These are phyloP conservation scores for Microctonus brassicae DNA, from an alignment of 2,888 invertebrate species.

Conservation along the genomic window DNA sequence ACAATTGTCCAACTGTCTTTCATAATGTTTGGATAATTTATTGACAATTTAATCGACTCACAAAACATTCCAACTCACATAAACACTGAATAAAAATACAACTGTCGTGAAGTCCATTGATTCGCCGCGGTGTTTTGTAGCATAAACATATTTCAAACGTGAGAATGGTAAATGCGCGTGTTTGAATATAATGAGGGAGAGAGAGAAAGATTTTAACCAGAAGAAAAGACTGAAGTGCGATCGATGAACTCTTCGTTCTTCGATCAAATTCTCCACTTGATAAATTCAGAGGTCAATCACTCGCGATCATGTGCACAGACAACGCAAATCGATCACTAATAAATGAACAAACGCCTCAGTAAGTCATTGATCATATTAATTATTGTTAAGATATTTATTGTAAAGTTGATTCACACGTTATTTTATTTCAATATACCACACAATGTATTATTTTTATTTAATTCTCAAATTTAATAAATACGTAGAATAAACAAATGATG, in stretches of 20 bases:
- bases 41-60: not conserved
- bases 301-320: slow-evolving; percentile 21
- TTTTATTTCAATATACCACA: too few relatives aligned
- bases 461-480: not conserved
- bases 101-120: not conserved
- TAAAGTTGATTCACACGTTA: not conserved
- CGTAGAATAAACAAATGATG: not conserved
- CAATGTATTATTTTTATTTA: too few relatives aligned
- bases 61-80: slow-evolving; percentile 1
- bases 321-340: slow-evolving; percentile 15
- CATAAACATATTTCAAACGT: not conserved
- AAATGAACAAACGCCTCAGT: not conserved
- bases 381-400: not conserved
- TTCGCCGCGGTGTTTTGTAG: not conserved
- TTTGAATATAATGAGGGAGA: not conserved
- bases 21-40: slow-evolving; percentile 8
- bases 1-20: not conserved
- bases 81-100: not conserved
- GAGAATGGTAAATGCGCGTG: not conserved
- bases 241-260: slow-evolving; percentile 21
- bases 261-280: slow-evolving; percentile 21
- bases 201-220: not conserved
- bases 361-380: not conserved
- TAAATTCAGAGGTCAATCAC: slow-evolving; percentile 30
- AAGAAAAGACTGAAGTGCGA: slow-evolving; percentile 9